These are phyloP conservation scores for Haliclystus octoradiatus DNA, from an alignment of 30 jellyfish, hydroid and myxozoan genomes.

Conservation along the genomic window DNA sequence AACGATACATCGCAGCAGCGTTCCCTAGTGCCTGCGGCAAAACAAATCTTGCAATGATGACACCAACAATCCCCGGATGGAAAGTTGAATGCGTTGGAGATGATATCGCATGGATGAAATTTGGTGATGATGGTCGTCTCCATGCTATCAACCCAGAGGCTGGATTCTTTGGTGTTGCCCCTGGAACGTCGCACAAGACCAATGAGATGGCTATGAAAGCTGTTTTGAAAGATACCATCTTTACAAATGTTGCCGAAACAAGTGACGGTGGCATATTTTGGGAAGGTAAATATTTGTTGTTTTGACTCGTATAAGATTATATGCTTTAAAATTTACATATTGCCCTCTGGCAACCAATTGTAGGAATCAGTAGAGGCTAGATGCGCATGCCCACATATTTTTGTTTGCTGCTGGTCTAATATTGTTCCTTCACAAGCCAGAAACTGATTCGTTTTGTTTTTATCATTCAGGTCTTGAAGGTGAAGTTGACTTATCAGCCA, in stretches of 20 bases:
- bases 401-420: no score
- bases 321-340: no score
- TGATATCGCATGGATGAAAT: slow-evolving; percentile 99
- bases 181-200: slow-evolving; percentile 89
- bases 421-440: no score
- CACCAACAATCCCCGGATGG: slow-evolving; percentile 99
- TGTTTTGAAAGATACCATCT: slow-evolving; percentile 54
- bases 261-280: slow-evolving; percentile 94
- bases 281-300: slow-evolving; percentile 96
- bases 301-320: no score
- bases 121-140: slow-evolving; percentile 92
- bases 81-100: slow-evolving; percentile 98
- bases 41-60: slow-evolving; percentile 95
- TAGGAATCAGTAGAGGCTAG: no score
- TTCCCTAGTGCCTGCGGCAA: slow-evolving; percentile 99
- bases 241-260: slow-evolving; percentile 84
- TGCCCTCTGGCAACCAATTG: no score
- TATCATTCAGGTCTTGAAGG: slow-evolving; percentile 96
- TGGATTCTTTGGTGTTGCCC: slow-evolving; percentile 99
- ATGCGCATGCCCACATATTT: no score
- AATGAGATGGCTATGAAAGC: slow-evolving; percentile 83
- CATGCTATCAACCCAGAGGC: slow-evolving; percentile 97
- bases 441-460: no score
- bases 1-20: slow-evolving; percentile 96
- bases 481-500: slow-evolving; percentile 59